Evolutionary conservation across 2,888 invertebrate species (phyloP), one percentile per base, ranked within the genome.

Genomic region (Ecliptopera silaceata): DNA sequence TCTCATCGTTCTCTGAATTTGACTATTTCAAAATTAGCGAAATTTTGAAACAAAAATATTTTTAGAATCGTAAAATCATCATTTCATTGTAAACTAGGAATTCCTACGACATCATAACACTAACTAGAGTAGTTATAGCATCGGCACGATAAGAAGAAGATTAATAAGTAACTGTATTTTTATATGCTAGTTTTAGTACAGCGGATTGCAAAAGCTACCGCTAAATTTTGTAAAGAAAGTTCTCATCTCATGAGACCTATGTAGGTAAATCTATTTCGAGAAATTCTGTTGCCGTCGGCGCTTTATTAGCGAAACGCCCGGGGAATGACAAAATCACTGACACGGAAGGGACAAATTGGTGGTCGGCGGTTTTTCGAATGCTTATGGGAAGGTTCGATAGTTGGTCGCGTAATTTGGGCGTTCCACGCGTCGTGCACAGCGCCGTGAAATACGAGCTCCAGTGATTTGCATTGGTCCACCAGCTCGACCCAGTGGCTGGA

Each of bases 281-380:
- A 65, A 71, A 69, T 69, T 67, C 60, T 61, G 56, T 65, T 65
- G 65, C 68, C 65, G 68, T 59, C 64, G 66, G 69, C 71, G 67
- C 70, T 75, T 73, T 77, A 77, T 78, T 78, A 78, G 73, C 63
- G 70, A 69, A 69, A 67, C 68, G 75, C 75, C 76, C 69, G 69
- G 65, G 75, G 75, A 75, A 72, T 76, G 79, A 77, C 80, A 72
- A 77, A 84, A 78, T 77, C 80, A 81, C 72, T 77, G 82, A 77
- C 74, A 74, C 77, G 83, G 79, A 86, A 87, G 81, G 83, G 83
- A 84, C 84, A 84, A 88, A 87, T 88, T 82, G 82, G 79, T 74
- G 77, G 79, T 75, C 69, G 74, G 73, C 59, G 75, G 76, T 77
- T 77, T 70, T 74, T 70, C 79, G 74, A 81, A 80, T 79, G 80